Conservation (phyloP, 1,140 invertebrate species). For the Rhysida immarginata region DNA sequence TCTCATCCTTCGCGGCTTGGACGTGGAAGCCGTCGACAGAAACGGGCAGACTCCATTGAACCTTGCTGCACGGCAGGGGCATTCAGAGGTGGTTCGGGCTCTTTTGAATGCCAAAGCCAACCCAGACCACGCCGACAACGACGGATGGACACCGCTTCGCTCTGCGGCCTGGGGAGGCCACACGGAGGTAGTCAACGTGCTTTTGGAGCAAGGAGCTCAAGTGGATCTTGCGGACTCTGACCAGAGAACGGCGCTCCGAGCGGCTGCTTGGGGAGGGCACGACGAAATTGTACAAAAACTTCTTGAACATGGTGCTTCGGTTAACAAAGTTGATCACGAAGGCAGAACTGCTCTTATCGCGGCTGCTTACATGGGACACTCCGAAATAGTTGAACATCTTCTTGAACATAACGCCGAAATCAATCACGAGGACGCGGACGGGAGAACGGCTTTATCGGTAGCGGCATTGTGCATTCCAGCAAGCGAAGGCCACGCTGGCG, state of each 20-base stretch:
- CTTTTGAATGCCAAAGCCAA: conserved; percentile 26
- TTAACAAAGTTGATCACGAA: conserved; percentile 76
- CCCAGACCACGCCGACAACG: conserved; percentile 29
- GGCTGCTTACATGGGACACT: conserved; percentile 39
- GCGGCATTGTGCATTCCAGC: conserved; percentile 80
- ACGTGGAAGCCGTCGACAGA: conserved; percentile 47
- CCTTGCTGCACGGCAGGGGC: conserved; percentile 53
- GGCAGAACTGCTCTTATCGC: conserved; percentile 48
- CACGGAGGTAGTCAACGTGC: conserved; percentile 53
- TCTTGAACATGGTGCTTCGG: conserved; percentile 65
- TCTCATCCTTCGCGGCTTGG: conserved; percentile 39
- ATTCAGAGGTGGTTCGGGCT: conserved; percentile 41
- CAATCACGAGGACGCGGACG: conserved; percentile 59
- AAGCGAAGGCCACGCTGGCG: conserved; percentile 45
- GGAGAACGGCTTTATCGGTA: conserved; percentile 66
- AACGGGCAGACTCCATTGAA: conserved; percentile 69
- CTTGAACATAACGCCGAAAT: conserved; percentile 70
- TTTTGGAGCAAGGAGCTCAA: conserved; percentile 59
- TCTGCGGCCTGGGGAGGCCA: conserved; percentile 82
- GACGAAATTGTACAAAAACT: conserved; percentile 78
- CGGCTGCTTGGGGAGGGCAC: conserved; percentile 77
- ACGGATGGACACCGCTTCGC: conserved; percentile 35
- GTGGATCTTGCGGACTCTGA: conserved; percentile 72
- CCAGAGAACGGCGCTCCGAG: conserved; percentile 76
- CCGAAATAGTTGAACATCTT: conserved; percentile 41